These are phyloP conservation scores for Rhodinocichla rosea DNA, from an alignment of 2,113 vertebrate genomes.

Conservation along the genomic window DNA sequence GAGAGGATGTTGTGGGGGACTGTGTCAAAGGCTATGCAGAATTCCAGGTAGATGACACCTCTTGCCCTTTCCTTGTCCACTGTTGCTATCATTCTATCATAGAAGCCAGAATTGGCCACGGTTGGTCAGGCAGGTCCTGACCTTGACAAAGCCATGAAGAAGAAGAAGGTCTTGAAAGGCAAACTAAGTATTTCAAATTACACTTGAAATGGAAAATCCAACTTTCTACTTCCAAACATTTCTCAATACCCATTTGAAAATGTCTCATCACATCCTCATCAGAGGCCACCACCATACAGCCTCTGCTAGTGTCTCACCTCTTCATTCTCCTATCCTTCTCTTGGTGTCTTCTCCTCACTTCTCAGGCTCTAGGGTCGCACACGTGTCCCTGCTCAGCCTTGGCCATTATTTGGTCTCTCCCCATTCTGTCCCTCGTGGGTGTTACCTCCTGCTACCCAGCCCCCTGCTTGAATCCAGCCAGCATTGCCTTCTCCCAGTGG, in stretches of 20 bases:
- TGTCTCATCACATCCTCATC: background rate
- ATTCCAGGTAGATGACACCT: background rate
- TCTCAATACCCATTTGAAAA: background rate
- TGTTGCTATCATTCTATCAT: background rate
- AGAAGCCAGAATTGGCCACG: background rate
- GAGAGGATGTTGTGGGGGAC: background rate
- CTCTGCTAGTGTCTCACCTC: background rate
- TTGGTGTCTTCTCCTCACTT: background rate
- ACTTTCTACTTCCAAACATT: background rate
- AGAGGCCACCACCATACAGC: rapidly evolving
- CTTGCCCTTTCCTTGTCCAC: background rate
- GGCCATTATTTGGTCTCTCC: background rate
- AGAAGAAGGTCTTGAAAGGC: background rate
- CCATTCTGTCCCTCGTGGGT: background rate
- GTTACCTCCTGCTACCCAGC: background rate
- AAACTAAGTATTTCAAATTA: background rate
- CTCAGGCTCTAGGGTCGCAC: rapidly evolving
- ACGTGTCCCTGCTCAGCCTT: background rate
- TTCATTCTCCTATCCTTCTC: background rate
- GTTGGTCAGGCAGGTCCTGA: background rate
- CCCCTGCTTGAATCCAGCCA: background rate
- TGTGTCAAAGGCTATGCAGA: background rate
- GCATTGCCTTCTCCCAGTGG: background rate
- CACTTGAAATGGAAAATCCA: background rate
- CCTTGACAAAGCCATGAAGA: background rate